A percentile compares a stretch with the other conserved stretches of the same genome.
phyloP scores from a whole-genome alignment of 1,140 invertebrate species.

The Brachionus asplanchnoidis region DNA sequence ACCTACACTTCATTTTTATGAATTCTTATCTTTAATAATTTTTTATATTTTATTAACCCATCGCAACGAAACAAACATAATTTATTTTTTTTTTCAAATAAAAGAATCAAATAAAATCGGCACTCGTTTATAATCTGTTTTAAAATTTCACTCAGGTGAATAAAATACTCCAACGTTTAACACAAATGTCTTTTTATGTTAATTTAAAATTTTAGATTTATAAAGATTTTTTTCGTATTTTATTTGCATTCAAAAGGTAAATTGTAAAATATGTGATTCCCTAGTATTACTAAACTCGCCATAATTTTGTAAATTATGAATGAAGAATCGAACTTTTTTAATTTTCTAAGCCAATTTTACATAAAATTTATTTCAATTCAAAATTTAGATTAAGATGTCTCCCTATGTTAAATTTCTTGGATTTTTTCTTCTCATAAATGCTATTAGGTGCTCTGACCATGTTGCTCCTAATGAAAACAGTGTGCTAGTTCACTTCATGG shows the following conservation, averaged over 20 bases:
- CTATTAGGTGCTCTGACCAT: not conserved
- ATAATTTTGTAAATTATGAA: not conserved
- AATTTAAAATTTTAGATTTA: not conserved
- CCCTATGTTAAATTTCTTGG: not conserved
- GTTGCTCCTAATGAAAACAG: not conserved
- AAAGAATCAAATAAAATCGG: not conserved
- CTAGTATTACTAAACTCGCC: not conserved
- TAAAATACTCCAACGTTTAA: not conserved
- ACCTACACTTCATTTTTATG: not conserved
- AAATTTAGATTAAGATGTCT: not conserved
- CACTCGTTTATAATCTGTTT: not conserved
- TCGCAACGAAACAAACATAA: not conserved
- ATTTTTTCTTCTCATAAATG: not conserved
- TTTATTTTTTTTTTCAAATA: not conserved
- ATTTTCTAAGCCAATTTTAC: not conserved
- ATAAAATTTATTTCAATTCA: not conserved
- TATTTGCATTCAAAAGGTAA: not conserved
- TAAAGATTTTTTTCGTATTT: not conserved
- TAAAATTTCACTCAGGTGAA: not conserved
- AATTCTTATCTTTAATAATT: not conserved
- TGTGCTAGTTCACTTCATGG: conserved; percentile 35
- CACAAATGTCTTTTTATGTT: conserved; percentile 24
- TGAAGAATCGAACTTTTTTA: not conserved
- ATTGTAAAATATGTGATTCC: not conserved
- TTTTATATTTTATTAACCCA: not conserved